Percentiles rank a stretch among this genome's conserved stretches.
These are phyloP conservation scores for Benitochromis conjunctus DNA, from an alignment of 2,113 vertebrate genomes.

Conservation along the genomic window DNA sequence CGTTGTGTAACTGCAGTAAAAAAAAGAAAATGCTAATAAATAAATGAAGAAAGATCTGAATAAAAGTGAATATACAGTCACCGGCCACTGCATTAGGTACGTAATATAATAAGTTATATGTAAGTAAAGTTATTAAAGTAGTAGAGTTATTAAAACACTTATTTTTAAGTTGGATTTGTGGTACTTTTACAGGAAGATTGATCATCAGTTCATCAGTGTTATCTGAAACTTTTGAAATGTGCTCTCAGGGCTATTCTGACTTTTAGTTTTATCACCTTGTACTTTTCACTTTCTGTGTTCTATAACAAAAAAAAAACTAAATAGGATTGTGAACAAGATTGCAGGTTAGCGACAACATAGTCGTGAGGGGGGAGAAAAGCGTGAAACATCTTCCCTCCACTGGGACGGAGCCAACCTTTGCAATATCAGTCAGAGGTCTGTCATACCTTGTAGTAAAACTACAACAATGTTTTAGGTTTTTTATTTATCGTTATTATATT, in stretches of 20 bases:
- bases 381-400: neutral
- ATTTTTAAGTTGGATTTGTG: neutral
- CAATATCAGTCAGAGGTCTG: neutral
- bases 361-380: rapidly evolving
- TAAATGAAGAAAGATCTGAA: neutral
- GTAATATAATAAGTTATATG: neutral
- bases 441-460: neutral
- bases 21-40: neutral
- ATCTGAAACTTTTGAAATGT: neutral
- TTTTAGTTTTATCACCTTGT: neutral
- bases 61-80: neutral
- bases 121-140: neutral
- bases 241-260: neutral
- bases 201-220: neutral
- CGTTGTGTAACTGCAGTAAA: neutral
- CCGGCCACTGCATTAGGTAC: too few species aligned
- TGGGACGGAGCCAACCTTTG: neutral
- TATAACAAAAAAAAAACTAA: neutral
- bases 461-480: neutral
- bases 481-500: neutral
- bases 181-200: neutral
- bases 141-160: neutral
- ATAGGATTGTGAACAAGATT: neutral
- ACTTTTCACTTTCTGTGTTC: neutral
- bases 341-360: neutral